Percentiles rank a stretch among this genome's conserved stretches.
Evolutionary conservation across 1,140 invertebrate species (phyloP).

Genomic region (Drosophila malerkotliana): DNA sequence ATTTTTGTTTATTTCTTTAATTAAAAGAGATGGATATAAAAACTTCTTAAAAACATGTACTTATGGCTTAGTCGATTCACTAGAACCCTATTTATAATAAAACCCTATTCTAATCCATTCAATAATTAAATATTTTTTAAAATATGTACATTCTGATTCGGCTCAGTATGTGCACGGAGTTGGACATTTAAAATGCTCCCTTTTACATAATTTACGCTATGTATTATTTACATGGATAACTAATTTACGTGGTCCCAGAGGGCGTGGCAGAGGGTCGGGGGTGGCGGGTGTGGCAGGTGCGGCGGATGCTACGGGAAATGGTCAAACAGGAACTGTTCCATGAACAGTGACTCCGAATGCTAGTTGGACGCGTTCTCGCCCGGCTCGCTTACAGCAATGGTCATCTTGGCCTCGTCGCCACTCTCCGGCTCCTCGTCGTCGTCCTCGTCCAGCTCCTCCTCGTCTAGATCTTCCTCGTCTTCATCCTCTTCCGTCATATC

Average conservation of each 20-base stretch:
- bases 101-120: constrained; percentile 6
- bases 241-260: constrained; percentile 27
- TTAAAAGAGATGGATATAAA: constrained; percentile 42
- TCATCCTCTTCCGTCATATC: constrained; percentile 84
- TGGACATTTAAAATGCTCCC: constrained; percentile 44
- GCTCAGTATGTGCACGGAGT: constrained; percentile 19
- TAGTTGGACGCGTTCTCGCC: constrained; percentile 83
- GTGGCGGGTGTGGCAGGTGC: constrained; percentile 1
- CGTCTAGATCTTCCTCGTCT: constrained; percentile 85
- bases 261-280: constrained; percentile 12
- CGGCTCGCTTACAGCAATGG: constrained; percentile 86
- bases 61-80: constrained; percentile 1
- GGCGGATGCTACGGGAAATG: constrained; percentile 69
- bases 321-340: constrained; percentile 83
- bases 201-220: constrained; percentile 42
- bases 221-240: constrained; percentile 35
- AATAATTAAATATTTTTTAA: constrained; percentile 3
- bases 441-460: constrained; percentile 73
- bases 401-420: constrained; percentile 89
- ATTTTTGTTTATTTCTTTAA: not conserved
- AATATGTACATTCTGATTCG: constrained; percentile 24
- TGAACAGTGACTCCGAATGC: constrained; percentile 83
- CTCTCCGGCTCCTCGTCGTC: constrained; percentile 86
- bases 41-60: constrained; percentile 49
- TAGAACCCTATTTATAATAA: constrained; percentile 31